A percentile compares a stretch with the other conserved stretches of the same genome.
Conservation (phyloP, 1,140 invertebrate species). For the Trichomalopsis sarcophagae region DNA sequence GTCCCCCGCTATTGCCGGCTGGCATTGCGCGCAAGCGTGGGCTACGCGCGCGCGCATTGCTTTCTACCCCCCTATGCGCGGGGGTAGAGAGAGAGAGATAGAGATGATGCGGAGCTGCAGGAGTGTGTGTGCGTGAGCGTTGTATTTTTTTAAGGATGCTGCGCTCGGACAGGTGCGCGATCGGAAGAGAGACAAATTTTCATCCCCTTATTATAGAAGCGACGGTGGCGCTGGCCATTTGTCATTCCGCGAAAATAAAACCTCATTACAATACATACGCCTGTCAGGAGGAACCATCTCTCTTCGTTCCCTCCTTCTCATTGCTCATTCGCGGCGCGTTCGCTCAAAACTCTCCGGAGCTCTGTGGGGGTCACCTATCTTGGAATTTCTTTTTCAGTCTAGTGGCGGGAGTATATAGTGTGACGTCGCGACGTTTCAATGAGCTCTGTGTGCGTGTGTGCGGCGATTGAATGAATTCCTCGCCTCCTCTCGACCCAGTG, state of each 20-base stretch:
- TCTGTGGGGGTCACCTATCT: background rate
- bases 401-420: background rate
- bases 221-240: background rate
- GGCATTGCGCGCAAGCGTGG: background rate
- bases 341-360: too few species aligned
- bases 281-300: slow-evolving; percentile 20
- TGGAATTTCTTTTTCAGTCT: background rate
- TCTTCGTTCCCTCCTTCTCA: slow-evolving; percentile 14
- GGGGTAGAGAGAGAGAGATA: too few species aligned
- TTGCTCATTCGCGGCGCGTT: slow-evolving; percentile 16
- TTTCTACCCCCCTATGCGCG: background rate
- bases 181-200: background rate
- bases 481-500: background rate
- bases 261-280: background rate
- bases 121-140: too few species aligned
- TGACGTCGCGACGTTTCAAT: too few species aligned
- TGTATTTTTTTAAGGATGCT: too few species aligned
- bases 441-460: too few species aligned
- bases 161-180: background rate
- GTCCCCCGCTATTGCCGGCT: background rate
- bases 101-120: background rate
- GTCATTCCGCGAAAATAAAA: slow-evolving; percentile 22
- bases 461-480: too few species aligned
- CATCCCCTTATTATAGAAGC: background rate
- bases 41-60: background rate